phyloP scores from a whole-genome alignment of 2,797 vertebrate genomes.

The Urosaurus nigricauda region DNA sequence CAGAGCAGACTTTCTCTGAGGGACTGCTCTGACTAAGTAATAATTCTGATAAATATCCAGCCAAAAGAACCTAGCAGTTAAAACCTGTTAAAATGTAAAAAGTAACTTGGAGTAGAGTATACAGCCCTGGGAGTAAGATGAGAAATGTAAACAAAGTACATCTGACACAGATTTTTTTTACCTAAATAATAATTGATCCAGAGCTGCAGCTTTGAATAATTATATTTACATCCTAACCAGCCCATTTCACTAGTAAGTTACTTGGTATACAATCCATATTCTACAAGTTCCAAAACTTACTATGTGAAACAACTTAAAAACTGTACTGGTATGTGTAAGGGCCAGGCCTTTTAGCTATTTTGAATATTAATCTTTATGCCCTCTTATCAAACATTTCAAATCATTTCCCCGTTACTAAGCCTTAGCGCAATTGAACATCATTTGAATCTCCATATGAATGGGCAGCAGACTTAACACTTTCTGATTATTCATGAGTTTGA shows the following conservation, averaged over 20 bases:
- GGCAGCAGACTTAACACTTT: conserved; percentile 39
- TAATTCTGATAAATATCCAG: conserved; percentile 5
- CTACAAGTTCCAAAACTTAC: conserved; percentile 37
- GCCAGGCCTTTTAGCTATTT: conserved; percentile 35
- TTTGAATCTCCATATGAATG: conserved; percentile 37
- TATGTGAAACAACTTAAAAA: conserved; percentile 31
- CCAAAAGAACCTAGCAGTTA: conserved; percentile 11
- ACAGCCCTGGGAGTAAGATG: conserved; percentile 24
- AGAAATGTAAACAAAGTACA: background rate
- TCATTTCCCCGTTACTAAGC: conserved; percentile 49
- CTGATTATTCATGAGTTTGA: conserved; percentile 51
- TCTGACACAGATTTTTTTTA: conserved; percentile 34
- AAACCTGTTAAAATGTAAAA: conserved; percentile 29
- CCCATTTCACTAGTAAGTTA: conserved; percentile 14
- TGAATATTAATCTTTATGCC: conserved; percentile 27
- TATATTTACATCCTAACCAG: background rate
- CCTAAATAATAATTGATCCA: conserved; percentile 42
- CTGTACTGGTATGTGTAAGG: background rate
- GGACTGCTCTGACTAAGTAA: background rate
- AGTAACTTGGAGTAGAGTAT: background rate
- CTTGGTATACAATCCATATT: conserved; percentile 32
- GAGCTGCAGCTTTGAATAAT: conserved; percentile 36
- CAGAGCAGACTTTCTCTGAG: background rate
- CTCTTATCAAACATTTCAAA: conserved; percentile 33
- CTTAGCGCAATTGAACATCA: conserved; percentile 43